Percentiles rank a stretch among this genome's conserved stretches.
These are phyloP conservation scores for Olivierus martensii DNA, from an alignment of 1,140 invertebrate genomes.

Conservation along the genomic window DNA sequence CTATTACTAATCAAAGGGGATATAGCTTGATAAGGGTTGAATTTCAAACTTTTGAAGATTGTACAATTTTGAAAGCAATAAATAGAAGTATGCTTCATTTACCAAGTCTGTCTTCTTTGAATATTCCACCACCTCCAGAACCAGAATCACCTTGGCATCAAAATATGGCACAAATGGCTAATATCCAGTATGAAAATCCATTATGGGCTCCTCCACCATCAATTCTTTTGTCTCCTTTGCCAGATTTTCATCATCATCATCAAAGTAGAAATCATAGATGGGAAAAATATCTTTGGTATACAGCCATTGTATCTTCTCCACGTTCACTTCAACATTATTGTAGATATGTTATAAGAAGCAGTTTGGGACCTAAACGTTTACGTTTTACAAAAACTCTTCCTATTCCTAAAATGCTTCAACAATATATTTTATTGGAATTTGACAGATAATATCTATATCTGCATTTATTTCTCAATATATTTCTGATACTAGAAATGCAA, in stretches of 20 bases:
- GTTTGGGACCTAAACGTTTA: slow-evolving; percentile 21
- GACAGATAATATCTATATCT: slow-evolving; percentile 18
- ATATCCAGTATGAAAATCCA: background rate
- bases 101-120: slow-evolving; percentile 21
- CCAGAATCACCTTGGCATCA: background rate
- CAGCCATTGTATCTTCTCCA: slow-evolving; percentile 18
- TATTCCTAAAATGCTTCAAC: slow-evolving; percentile 23
- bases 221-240: background rate
- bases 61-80: slow-evolving; percentile 25
- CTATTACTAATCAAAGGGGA: slow-evolving; percentile 23
- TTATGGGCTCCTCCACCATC: no score
- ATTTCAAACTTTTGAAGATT: slow-evolving; percentile 16
- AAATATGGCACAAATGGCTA: background rate
- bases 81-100: slow-evolving; percentile 21
- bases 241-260: background rate
- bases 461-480: no score
- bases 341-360: slow-evolving; percentile 23
- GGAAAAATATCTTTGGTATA: slow-evolving; percentile 24
- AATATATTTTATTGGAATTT: slow-evolving; percentile 23
- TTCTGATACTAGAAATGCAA: no score
- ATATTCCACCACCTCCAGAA: slow-evolving; percentile 5
- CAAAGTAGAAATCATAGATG: background rate
- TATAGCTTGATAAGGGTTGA: slow-evolving; percentile 24
- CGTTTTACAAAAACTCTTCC: slow-evolving; percentile 21
- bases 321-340: slow-evolving; percentile 28